Evolutionary conservation across 2,113 vertebrate species (phyloP), one percentile per base, ranked within the genome.

Genomic region (Apteryx owenii): DNA sequence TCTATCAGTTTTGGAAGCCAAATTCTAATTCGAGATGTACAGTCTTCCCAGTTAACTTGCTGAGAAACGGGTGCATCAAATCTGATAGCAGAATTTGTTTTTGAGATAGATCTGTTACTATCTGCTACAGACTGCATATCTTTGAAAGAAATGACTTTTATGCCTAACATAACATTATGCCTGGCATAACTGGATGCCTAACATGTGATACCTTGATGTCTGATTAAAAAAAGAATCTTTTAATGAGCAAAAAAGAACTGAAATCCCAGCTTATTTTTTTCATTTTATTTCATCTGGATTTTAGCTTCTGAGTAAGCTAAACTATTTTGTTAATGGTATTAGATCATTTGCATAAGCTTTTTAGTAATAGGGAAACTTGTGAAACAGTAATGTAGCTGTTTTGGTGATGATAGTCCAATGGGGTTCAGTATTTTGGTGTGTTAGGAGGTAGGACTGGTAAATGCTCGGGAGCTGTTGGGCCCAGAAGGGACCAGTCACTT

Each of bases 1-100:
- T 93, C 62, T 89, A 68, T 54, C 71, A 38, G 54, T 93, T 95
- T 95, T 91, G 64, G 90, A 88, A 91, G 91, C 83, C 79, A 84
- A 75, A 78, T 81, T 61, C 71, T 94, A 81, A 91, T 72, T 88
- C 38, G 46, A 86, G 68, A 80, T 7, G 16, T n/a, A 33, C 53
- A 73, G 70, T 62, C 36, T 91, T 91, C 65, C 50, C 71, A 75
- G 81, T 93, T 95, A 96, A 70, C 50, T 91, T 3, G 0, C 87
- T 94, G 91, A 95, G 89, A 94, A 88, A 89, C 72, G 79, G 54
- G 22, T 64, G 65, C 10, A 33, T 90, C 25, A 81, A 21, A 78
- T 88, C 64, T 86, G 56, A 84, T 68, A 60, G 71, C 62, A 81
- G 80, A 90, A 88, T 92, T 56, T 94, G 53, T 85, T 79, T 95